phyloP scores from a whole-genome alignment of 2,113 vertebrate species.

The Antechinus stuartii region DNA sequence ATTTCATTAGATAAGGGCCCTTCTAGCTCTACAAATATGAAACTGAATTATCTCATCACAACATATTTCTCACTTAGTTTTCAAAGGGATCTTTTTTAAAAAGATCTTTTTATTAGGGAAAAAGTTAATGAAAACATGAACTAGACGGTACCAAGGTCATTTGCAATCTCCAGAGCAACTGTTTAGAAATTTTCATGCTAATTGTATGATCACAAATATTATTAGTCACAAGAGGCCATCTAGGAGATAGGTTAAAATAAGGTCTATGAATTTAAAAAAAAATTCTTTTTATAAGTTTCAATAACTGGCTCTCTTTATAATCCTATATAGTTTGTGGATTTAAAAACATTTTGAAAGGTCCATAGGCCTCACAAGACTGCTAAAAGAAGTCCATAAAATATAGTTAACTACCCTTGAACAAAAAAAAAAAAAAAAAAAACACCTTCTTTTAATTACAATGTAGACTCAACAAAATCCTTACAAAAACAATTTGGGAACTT shows the following conservation, averaged over 20 bases:
- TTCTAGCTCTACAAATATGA: background rate
- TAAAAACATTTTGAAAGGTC: background rate
- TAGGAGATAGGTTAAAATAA: background rate
- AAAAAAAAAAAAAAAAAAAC: background rate
- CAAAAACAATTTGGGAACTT: background rate
- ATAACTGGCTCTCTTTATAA: background rate
- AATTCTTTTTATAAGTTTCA: background rate
- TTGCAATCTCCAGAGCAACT: constrained; percentile 22
- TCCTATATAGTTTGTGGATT: background rate
- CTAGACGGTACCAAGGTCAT: constrained; percentile 17
- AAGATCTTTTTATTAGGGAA: constrained; percentile 41
- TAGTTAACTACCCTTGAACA: background rate
- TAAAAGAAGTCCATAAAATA: background rate
- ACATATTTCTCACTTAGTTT: constrained; percentile 25
- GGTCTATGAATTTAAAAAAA: background rate
- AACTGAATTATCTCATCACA: background rate
- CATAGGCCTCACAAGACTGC: background rate
- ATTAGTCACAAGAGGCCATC: background rate
- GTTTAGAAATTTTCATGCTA: constrained; percentile 12
- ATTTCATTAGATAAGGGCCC: background rate
- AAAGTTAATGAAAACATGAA: constrained; percentile 41
- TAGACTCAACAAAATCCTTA: background rate
- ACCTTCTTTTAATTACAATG: background rate
- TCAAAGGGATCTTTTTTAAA: background rate
- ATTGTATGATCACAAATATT: constrained; percentile 21